Percentiles rank a stretch among this genome's conserved stretches.
These are phyloP conservation scores for Pterocles burchelli DNA, from an alignment of 2,113 vertebrate species.

Conservation along the genomic window DNA sequence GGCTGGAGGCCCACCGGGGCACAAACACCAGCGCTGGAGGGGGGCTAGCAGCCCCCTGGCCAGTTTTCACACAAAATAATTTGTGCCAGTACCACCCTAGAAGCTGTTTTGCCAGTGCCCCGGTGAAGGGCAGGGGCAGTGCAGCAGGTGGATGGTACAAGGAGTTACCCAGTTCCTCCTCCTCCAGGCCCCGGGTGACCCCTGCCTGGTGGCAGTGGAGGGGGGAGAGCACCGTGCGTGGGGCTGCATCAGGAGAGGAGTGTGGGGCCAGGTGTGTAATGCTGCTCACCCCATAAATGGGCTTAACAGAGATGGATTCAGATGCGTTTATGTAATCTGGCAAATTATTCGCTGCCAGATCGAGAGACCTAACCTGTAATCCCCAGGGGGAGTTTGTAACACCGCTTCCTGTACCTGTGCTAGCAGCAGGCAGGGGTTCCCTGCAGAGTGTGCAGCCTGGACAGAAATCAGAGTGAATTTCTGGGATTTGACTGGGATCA, in stretches of 20 bases:
- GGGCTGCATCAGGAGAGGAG: neutral
- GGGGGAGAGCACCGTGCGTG: fast-evolving
- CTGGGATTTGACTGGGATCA: fast-evolving
- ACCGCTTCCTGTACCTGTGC: neutral
- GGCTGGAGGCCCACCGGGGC: neutral
- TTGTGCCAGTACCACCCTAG: neutral
- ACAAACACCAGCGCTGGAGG: neutral
- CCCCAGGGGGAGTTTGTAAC: neutral
- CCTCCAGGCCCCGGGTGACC: fast-evolving
- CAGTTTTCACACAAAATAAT: neutral
- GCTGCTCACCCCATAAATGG: neutral
- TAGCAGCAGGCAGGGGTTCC: neutral
- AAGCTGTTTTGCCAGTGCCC: neutral
- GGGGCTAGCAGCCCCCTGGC: neutral
- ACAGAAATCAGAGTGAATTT: neutral
- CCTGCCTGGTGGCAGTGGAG: fast-evolving
- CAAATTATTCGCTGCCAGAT: neutral
- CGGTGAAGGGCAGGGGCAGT: neutral
- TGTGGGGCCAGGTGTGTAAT: neutral
- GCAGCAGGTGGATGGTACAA: fast-evolving
- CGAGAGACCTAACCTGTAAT: neutral
- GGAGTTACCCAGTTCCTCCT: neutral
- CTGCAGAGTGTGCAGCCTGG: neutral
- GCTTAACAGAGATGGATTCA: neutral
- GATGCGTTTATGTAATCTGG: neutral